phyloP scores from a whole-genome alignment of 2,113 vertebrate species.

The Chinchilla lanigera region DNA sequence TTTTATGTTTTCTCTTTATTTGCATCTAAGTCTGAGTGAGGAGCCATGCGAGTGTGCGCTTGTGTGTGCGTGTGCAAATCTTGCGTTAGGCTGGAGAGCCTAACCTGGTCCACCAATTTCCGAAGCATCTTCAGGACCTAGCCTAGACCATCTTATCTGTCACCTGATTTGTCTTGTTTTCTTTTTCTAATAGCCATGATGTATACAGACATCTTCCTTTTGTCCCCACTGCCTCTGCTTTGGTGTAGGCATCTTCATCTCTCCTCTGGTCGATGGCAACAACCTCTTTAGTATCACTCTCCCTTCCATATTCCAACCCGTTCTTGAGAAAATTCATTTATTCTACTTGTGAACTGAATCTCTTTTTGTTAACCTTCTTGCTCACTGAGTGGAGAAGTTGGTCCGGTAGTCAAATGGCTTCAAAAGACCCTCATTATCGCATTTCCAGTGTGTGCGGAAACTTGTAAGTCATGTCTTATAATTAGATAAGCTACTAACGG shows the following conservation, averaged over 20 bases:
- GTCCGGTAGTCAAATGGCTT: constrained; percentile 10
- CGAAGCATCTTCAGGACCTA: not conserved
- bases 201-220: not conserved
- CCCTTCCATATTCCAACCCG: not conserved
- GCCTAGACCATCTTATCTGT: not conserved
- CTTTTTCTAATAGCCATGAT: not conserved
- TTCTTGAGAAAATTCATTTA: constrained; percentile 17
- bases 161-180: not conserved
- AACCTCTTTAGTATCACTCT: not conserved
- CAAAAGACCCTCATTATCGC: not conserved
- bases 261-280: not conserved
- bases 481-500: constrained; percentile 43
- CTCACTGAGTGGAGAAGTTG: constrained; percentile 16
- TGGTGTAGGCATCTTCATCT: not conserved
- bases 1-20: not conserved
- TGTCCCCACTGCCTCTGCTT: not conserved
- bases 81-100: not conserved
- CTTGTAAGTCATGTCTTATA: constrained; percentile 18
- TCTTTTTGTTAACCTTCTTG: not conserved
- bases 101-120: not conserved
- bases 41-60: not conserved
- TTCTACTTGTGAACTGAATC: not conserved
- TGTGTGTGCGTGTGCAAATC: not conserved
- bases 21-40: not conserved
- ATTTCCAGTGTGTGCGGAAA: not conserved